phyloP scores from a whole-genome alignment of 1,140 invertebrate genomes.

The Drosophila yakuba region DNA sequence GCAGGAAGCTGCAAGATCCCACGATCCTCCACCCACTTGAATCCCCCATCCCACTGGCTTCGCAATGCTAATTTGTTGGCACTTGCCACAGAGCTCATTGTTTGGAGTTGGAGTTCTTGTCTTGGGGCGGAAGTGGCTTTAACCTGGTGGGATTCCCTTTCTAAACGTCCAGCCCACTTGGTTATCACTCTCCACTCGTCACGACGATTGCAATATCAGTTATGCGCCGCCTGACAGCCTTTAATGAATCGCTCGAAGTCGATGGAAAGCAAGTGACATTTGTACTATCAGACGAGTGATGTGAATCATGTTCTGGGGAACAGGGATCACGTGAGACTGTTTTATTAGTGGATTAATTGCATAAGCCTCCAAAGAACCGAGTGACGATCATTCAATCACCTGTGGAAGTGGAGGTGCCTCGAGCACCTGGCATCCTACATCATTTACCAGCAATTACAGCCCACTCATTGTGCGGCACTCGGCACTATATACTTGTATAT shows the following conservation, averaged over 20 bases:
- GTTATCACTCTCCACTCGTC: not conserved
- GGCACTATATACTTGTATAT: slow-evolving; percentile 5
- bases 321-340: slow-evolving; percentile 36
- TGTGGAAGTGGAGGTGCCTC: slow-evolving; percentile 20
- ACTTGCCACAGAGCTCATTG: slow-evolving; percentile 7
- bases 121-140: not conserved
- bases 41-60: not conserved
- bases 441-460: slow-evolving; percentile 47
- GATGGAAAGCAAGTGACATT: slow-evolving; percentile 37
- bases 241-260: slow-evolving; percentile 43
- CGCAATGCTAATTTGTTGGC: slow-evolving; percentile 22
- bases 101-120: not conserved
- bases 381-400: slow-evolving; percentile 14
- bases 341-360: slow-evolving; percentile 19
- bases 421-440: slow-evolving; percentile 43
- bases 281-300: slow-evolving; percentile 24
- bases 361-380: slow-evolving; percentile 13
- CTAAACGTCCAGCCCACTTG: not conserved
- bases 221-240: slow-evolving; percentile 26
- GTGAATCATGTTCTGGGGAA: slow-evolving; percentile 26
- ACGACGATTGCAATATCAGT: slow-evolving; percentile 28
- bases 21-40: slow-evolving; percentile 16
- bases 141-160: slow-evolving; percentile 1
- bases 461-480: slow-evolving; percentile 26
- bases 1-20: slow-evolving; percentile 11